Base-by-base conservation (phyloP, 2,797 vertebrate species). In the Dendrocincla tyrannina region DNA sequence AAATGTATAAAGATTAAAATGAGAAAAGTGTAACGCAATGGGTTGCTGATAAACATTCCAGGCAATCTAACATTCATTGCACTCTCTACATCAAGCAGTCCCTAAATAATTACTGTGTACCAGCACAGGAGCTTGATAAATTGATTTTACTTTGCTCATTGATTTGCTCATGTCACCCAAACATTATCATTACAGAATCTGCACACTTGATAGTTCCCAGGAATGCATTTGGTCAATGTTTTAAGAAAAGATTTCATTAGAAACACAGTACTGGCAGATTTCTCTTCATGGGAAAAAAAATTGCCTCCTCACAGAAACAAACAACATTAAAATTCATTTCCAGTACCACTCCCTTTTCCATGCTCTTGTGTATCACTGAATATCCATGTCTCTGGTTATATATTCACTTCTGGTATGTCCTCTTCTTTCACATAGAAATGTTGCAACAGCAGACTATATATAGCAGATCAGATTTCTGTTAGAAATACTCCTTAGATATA, bases 101-200 rank as follows among this genome's bases (percentile, higher is more conserved):
- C 84, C 52, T 84, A 86, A 91, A 92, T 91, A 96, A 94, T 94
- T 82, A 89, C 35, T 82, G 17, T 59, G 42, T 60, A 91, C 75
- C 60, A 85, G 74, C 33, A 89, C 44, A 94, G 28, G 39, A 94
- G 87, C 82, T 79, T 81, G 78, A 96, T 80, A 96, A 96, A 96
- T 70, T 86, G 86, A 92, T 88, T 97, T 96, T 70, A 87, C 91
- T 96, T 94, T 87, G 46, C 80, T 96, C n/a, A 76, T 55, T 96
- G 95, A 96, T 85, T 95, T 95, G 53, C 32, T 85, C 81, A 62
- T 93, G 67, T 77, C 60, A 50, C 72, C 86, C 56, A 75, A 97
- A 95, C 60, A 93, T 91, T 86, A 92, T 49, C 67, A 86, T 88
- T 87, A 93, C 42, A 73, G 47, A 91, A 96, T 96, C 77, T 95